A percentile compares a stretch with the other conserved stretches of the same genome.
Conservation (phyloP, 1,140 invertebrate genomes). For the Drosophila murphyi region DNA sequence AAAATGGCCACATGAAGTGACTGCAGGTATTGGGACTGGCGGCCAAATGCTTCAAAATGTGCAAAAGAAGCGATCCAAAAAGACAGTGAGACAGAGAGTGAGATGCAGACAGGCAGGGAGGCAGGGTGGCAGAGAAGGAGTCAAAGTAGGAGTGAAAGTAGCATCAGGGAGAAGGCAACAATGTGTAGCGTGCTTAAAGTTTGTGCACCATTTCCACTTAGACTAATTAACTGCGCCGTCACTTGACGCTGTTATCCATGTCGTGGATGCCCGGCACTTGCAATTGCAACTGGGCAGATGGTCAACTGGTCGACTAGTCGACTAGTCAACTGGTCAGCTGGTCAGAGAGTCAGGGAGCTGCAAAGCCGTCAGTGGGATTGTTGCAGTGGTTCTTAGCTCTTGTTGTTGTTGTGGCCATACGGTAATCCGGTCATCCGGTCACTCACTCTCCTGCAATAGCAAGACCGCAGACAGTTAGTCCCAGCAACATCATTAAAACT, state of each 20-base stretch:
- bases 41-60: slow-evolving; percentile 25
- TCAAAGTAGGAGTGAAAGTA: slow-evolving; percentile 41
- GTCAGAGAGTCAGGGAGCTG: not conserved
- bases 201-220: slow-evolving; percentile 79
- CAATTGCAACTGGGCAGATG: not conserved
- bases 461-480: slow-evolving; percentile 55
- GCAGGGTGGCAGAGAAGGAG: slow-evolving; percentile 12
- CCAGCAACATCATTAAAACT: slow-evolving; percentile 73
- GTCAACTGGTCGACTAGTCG: not conserved
- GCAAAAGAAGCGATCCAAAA: slow-evolving; percentile 2
- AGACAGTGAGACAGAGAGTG: not conserved
- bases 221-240: slow-evolving; percentile 79
- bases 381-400: slow-evolving; percentile 7
- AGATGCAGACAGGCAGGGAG: not conserved
- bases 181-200: slow-evolving; percentile 64
- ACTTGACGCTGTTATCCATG: slow-evolving; percentile 61
- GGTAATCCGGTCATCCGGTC: slow-evolving; percentile 61
- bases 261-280: slow-evolving; percentile 23
- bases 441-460: slow-evolving; percentile 46
- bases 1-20: slow-evolving; percentile 57
- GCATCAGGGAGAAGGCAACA: slow-evolving; percentile 52
- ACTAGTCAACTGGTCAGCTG: not conserved
- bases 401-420: slow-evolving; percentile 48
- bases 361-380: slow-evolving; percentile 9
- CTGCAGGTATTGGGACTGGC: slow-evolving; percentile 46